phyloP scores from a whole-genome alignment of 1,140 invertebrate genomes.

The Lepidurus arcticus region DNA sequence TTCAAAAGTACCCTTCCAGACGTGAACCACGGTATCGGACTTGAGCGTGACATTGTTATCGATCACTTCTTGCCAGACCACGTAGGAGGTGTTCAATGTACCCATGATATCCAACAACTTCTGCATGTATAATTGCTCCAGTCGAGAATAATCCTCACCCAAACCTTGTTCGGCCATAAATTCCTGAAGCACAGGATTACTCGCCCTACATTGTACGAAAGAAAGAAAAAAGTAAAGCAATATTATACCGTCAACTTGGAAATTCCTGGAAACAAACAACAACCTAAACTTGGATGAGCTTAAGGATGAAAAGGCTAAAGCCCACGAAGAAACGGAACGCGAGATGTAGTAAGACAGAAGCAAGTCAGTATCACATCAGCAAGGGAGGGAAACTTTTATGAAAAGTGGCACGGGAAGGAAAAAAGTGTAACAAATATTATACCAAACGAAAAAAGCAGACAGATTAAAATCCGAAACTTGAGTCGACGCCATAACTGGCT shows the following conservation, averaged over 20 bases:
- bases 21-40: slow-evolving; percentile 61
- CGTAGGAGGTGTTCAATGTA: slow-evolving; percentile 50
- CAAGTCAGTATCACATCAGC: too few relatives aligned
- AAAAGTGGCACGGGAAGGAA: too few relatives aligned
- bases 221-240: not conserved
- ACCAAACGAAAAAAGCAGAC: not conserved
- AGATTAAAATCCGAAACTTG: not conserved
- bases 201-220: slow-evolving; percentile 51
- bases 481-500: not conserved
- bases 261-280: not conserved
- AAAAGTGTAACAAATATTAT: not conserved
- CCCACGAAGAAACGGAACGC: not conserved
- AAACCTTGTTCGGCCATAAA: slow-evolving; percentile 65
- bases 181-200: slow-evolving; percentile 62
- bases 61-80: slow-evolving; percentile 92
- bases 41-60: slow-evolving; percentile 62
- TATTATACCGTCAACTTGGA: not conserved
- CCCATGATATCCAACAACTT: slow-evolving; percentile 54
- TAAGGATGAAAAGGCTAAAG: not conserved
- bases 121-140: slow-evolving; percentile 66
- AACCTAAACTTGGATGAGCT: not conserved
- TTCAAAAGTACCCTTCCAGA: slow-evolving; percentile 55
- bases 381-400: too few relatives aligned
- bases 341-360: too few relatives aligned
- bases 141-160: slow-evolving; percentile 49